Evolutionary conservation across 2,888 invertebrate species (phyloP).

Genomic region (Agriopis leucophaearia): DNA sequence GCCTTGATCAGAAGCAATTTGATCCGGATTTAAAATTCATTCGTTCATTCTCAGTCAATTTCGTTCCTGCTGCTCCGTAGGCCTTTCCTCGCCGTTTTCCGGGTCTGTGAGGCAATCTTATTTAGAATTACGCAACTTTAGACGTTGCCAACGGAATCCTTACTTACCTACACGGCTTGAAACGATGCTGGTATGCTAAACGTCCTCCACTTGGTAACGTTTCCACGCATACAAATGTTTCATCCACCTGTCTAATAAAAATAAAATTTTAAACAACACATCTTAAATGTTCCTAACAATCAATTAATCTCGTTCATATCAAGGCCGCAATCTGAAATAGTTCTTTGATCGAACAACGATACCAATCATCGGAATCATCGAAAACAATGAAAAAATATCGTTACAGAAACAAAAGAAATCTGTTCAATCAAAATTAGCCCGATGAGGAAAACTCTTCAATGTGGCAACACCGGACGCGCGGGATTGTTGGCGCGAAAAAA

Average conservation of each 20-base stretch:
- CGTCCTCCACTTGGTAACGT: conserved; percentile 34
- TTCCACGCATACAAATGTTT: conserved; percentile 31
- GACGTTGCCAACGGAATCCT: conserved; percentile 29
- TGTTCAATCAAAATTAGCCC: conserved; percentile 69
- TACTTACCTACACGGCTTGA: conserved; percentile 26
- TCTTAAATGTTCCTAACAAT: conserved; percentile 56
- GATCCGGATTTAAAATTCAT: conserved; percentile 52
- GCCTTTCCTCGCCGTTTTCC: conserved; percentile 43
- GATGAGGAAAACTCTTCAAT: conserved; percentile 65
- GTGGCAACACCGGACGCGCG: conserved; percentile 65
- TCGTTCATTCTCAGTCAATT: conserved; percentile 51
- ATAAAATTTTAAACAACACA: conserved; percentile 55
- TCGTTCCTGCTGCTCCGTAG: conserved; percentile 37
- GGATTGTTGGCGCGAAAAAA: conserved; percentile 70
- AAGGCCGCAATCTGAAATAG: conserved; percentile 48
- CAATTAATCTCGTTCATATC: conserved; percentile 56
- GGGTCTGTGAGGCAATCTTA: conserved; percentile 44
- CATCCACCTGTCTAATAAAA: conserved; percentile 45
- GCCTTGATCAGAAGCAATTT: conserved; percentile 50
- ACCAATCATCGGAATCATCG: conserved; percentile 53
- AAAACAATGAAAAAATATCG: conserved; percentile 56
- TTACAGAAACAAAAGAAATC: conserved; percentile 63
- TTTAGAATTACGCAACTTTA: conserved; percentile 47
- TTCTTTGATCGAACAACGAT: conserved; percentile 65
- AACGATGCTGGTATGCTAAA: conserved; percentile 30